Conservation (phyloP, 2,888 invertebrate species). For the Icerya purchasi region DNA sequence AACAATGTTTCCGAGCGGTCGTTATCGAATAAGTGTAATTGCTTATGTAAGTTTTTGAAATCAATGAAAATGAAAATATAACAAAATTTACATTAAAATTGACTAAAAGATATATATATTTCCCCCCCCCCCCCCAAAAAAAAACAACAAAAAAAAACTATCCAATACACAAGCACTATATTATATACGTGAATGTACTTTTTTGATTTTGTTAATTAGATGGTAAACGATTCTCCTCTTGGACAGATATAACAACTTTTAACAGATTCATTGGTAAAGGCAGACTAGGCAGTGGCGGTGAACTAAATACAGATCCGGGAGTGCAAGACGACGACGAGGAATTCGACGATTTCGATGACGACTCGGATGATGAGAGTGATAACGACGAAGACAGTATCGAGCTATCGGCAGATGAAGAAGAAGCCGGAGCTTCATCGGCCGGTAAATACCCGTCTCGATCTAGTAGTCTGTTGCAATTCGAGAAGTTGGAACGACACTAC, state of each 20-base stretch:
- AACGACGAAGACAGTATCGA: conserved; percentile 6
- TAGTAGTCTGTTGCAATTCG: conserved; percentile 63
- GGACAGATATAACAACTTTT: background rate
- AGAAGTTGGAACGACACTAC: conserved; percentile 52
- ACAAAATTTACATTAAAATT: too few relatives aligned
- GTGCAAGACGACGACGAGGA: conserved; percentile 20
- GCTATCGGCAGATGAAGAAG: background rate
- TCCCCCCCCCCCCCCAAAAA: too few relatives aligned
- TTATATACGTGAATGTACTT: too few relatives aligned
- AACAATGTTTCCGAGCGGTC: too few relatives aligned
- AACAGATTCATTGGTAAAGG: conserved; percentile 19
- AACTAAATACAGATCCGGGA: conserved; percentile 19
- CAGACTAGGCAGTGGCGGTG: conserved; percentile 14
- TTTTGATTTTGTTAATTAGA: too few relatives aligned
- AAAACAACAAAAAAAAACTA: too few relatives aligned
- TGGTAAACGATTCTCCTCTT: background rate
- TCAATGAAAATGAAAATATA: too few relatives aligned
- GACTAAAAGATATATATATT: too few relatives aligned
- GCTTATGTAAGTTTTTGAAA: too few relatives aligned
- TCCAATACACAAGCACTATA: too few relatives aligned
- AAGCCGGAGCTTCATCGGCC: background rate
- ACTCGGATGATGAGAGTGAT: conserved; percentile 12
- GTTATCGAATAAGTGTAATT: too few relatives aligned
- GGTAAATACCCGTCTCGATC: conserved; percentile 30
- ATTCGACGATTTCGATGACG: conserved; percentile 23